Evolutionary conservation across 2,797 vertebrate genomes (phyloP).

Genomic region (Odontamblyopus rebecca): DNA sequence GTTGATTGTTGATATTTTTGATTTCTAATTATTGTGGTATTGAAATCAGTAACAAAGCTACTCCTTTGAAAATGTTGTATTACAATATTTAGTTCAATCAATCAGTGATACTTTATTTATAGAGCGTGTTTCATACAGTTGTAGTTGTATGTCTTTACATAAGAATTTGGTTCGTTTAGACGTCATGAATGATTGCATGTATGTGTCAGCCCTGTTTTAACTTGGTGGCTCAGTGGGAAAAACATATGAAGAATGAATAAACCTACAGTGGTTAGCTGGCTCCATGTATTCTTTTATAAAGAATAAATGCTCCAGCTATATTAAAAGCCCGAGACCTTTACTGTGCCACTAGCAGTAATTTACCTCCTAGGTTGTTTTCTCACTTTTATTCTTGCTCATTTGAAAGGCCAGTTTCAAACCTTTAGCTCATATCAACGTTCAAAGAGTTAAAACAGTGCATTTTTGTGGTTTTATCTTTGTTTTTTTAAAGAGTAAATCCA

Average conservation of each 20-base stretch:
- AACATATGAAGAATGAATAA: not conserved
- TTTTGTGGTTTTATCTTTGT: not conserved
- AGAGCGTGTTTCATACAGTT: no score
- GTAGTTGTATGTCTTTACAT: not conserved
- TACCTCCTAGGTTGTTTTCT: not conserved
- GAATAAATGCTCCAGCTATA: not conserved
- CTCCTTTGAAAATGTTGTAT: no score
- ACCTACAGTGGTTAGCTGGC: not conserved
- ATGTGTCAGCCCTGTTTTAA: not conserved
- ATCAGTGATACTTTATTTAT: no score
- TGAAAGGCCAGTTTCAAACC: not conserved
- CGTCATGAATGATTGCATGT: no score
- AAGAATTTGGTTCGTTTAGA: no score
- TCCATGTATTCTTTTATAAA: not conserved
- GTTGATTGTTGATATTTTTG: no score
- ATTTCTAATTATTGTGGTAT: no score
- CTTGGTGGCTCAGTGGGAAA: not conserved
- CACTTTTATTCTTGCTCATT: not conserved
- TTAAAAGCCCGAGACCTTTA: not conserved
- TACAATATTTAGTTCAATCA: no score
- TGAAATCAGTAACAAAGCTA: no score
- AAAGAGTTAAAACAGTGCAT: not conserved
- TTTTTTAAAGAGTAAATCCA: not conserved
- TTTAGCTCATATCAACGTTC: not conserved
- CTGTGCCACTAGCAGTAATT: not conserved